Conservation (phyloP, 92 coral and sea anemone species). For the Epizoanthus stellaris region DNA sequence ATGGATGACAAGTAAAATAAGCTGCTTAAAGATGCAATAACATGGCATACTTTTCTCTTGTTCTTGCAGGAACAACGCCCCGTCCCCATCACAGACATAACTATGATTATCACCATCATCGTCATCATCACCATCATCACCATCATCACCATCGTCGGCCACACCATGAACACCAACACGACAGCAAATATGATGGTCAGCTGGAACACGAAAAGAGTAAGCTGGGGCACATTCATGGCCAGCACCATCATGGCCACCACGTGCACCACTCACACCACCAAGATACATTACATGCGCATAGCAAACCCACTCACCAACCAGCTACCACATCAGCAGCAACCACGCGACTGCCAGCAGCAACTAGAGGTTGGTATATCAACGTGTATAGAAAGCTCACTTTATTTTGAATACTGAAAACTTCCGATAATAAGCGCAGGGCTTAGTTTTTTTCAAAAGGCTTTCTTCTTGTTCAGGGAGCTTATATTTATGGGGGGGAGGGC, state of each 20-base stretch:
- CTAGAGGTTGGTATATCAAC: neutral
- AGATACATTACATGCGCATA: neutral
- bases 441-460: too few species aligned
- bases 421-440: too few species aligned
- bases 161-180: constrained; percentile 40
- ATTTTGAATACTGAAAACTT: too few species aligned
- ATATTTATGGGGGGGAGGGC: too few species aligned
- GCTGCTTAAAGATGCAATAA: neutral
- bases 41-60: neutral
- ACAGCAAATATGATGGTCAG: neutral
- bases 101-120: constrained; percentile 12
- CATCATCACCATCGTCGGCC: constrained; percentile 19
- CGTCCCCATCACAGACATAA: constrained; percentile 16
- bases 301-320: neutral
- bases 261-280: constrained; percentile 2
- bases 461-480: too few species aligned
- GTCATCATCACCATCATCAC: constrained; percentile 7
- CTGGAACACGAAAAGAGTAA: neutral
- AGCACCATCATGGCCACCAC: constrained; percentile 5
- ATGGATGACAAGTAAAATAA: too few species aligned
- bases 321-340: neutral
- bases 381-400: too few species aligned
- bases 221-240: neutral
- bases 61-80: neutral
- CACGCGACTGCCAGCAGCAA: neutral